Evolutionary conservation across 2,888 invertebrate genomes (phyloP).

Genomic region (Tinea semifulvella): DNA sequence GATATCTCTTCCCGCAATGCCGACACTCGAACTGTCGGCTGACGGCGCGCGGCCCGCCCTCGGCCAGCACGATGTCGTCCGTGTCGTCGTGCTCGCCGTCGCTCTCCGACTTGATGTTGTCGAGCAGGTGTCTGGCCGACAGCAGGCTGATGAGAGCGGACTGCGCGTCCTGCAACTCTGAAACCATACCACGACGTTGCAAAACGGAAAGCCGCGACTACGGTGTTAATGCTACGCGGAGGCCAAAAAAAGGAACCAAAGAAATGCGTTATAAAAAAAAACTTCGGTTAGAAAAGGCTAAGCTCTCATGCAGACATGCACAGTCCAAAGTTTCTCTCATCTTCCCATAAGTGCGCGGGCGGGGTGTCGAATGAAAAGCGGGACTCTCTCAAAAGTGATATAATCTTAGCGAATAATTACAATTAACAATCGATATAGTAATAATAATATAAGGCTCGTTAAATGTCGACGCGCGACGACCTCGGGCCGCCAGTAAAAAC

Average conservation of each 20-base stretch:
- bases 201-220: constrained; percentile 54
- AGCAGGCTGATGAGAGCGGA: constrained; percentile 58
- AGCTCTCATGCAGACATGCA: constrained; percentile 66
- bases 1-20: constrained; percentile 85
- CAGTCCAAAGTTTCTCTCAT: constrained; percentile 41
- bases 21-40: constrained; percentile 77
- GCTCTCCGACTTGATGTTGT: constrained; percentile 35
- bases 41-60: constrained; percentile 27
- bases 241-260: constrained; percentile 64
- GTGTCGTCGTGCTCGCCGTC: constrained; percentile 63
- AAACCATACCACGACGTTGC: constrained; percentile 49
- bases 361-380: constrained; percentile 32
- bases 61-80: constrained; percentile 60
- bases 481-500: neutral
- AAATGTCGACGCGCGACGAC: neutral
- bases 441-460: neutral
- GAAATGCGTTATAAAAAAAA: constrained; percentile 63
- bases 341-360: constrained; percentile 53
- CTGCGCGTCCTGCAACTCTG: constrained; percentile 54
- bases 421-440: neutral
- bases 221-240: constrained; percentile 64
- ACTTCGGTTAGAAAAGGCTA: constrained; percentile 63
- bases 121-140: constrained; percentile 33
- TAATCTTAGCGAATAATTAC: constrained; percentile 4
- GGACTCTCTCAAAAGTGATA: neutral